Base-by-base conservation (phyloP, 2,888 invertebrate species). In the Megaustenia siamemsis region DNA sequence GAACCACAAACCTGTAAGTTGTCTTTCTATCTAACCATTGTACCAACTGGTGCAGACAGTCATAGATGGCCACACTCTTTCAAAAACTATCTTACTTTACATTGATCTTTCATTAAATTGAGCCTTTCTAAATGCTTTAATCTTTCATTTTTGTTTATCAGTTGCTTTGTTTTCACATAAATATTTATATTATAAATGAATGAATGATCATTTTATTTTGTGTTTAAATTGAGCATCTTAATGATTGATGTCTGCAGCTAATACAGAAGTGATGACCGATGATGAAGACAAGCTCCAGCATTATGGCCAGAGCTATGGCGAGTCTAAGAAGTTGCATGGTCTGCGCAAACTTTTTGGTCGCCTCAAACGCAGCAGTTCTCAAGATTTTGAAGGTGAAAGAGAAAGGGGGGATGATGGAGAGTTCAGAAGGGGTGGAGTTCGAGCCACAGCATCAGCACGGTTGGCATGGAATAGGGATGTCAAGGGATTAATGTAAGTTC, bases 391-490 rank as follows among this genome's bases (percentile, higher is more conserved):
- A 81, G 87, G 88, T 49, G 93, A 93, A 53, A 81, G 91, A 66
- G 87, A 87, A 40, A 56, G 76, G 21, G 77, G 28, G 15, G 85
- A 80, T 1, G 80, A 88, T 3, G 93, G 92, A 45, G 93, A 93
- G 83, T 96, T 96, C 90, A 95, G 95, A 87, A 95, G 97, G 75
- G 94, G 95, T 28, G 96, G 96, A 10, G 95, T 96, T 38, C 94
- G 97, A 88, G 96, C 96, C 18, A 97, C 96, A n/a, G 96, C 96
- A 83, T 95, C 96, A 60, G 96, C 96, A 63, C 95, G 97, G 82
- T 95, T 97, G 32, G 94, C 93, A 78, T 94, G 93, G 93, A 96
- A 96, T 77, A 96, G 96, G 95, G 95, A 92, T 87, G 82, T 89
- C 43, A 90, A 89, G 85, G 86, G 88, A 40, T 88, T 89, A 43